phyloP scores from a whole-genome alignment of 2,797 vertebrate species.

The Eidolon dupreanum region DNA sequence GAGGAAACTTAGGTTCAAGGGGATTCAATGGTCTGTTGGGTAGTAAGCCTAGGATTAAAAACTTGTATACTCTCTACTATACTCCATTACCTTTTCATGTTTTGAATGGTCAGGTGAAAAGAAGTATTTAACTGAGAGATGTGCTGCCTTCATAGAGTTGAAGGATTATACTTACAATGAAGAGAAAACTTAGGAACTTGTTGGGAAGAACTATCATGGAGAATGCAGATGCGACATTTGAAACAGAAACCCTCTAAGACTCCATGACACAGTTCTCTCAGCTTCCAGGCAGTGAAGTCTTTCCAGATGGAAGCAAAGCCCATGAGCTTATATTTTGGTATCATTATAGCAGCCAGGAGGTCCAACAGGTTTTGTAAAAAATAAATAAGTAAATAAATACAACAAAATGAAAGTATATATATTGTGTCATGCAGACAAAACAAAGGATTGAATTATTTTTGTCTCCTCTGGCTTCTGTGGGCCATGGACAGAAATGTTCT shows the following conservation, averaged over 20 bases:
- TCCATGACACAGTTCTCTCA: not conserved
- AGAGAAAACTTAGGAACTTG: not conserved
- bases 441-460: not conserved
- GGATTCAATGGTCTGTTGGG: not conserved
- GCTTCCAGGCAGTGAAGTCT: not conserved
- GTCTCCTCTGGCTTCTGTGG: not conserved
- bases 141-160: not conserved
- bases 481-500: not conserved
- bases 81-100: not conserved
- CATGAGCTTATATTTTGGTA: not conserved
- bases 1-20: not conserved
- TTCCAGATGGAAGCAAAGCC: not conserved
- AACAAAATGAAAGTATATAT: not conserved
- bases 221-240: not conserved
- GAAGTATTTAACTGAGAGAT: not conserved
- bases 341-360: not conserved
- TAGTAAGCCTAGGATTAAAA: not conserved
- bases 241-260: not conserved
- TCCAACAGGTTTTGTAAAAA: conserved; percentile 3
- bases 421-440: not conserved
- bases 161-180: not conserved
- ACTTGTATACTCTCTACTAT: not conserved
- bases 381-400: not conserved
- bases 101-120: not conserved
- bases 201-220: not conserved